Evolutionary conservation across 2,797 vertebrate genomes (phyloP).

Genomic region (Siniperca obscura): DNA sequence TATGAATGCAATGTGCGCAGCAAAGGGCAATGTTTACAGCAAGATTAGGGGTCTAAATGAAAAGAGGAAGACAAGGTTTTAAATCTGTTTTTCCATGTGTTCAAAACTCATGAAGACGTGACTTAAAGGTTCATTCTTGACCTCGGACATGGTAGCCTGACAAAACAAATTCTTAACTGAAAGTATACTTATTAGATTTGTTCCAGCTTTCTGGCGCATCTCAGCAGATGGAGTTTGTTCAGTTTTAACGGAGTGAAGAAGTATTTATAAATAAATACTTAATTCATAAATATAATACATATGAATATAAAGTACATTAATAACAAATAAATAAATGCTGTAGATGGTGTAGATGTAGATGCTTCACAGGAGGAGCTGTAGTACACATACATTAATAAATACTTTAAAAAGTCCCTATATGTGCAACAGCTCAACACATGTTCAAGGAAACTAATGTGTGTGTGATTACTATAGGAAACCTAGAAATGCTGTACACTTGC

Average conservation of each 20-base stretch:
- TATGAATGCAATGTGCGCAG: neutral
- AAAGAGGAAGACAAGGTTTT: neutral
- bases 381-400: too few relatives aligned
- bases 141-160: neutral
- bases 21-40: neutral
- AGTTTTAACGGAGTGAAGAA: neutral
- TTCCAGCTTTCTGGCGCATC: neutral
- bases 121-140: neutral
- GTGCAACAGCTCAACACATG: neutral
- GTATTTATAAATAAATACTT: neutral
- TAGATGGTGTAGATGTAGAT: neutral
- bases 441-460: neutral
- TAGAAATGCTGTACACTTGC: neutral
- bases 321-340: neutral
- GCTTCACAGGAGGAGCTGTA: neutral
- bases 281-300: neutral
- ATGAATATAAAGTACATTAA: too few relatives aligned
- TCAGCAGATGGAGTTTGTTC: neutral
- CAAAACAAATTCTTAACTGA: neutral
- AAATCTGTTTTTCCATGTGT: neutral
- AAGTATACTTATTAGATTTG: neutral
- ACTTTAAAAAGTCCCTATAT: too few relatives aligned
- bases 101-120: neutral
- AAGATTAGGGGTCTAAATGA: neutral
- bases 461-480: neutral